phyloP scores from a whole-genome alignment of 2,113 vertebrate species.

The Chelonoidis abingdonii region DNA sequence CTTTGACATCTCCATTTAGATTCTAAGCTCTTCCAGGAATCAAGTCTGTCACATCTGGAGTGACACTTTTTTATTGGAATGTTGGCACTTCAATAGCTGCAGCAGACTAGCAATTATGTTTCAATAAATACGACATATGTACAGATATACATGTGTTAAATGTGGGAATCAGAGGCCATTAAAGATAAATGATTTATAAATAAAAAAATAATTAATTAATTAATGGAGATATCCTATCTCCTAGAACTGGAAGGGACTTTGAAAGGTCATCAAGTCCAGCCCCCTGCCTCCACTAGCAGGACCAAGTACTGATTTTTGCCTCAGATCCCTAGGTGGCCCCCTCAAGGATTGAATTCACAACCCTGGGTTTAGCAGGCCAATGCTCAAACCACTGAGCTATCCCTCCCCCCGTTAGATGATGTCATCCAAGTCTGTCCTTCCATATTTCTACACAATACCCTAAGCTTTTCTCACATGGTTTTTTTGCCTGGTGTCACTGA shows the following conservation, averaged over 20 bases:
- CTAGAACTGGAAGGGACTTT: too few relatives aligned
- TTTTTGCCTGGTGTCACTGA: neutral
- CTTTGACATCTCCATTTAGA: neutral
- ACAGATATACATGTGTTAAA: neutral
- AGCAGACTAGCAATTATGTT: neutral
- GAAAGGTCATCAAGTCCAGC: too few relatives aligned
- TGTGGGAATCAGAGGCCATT: neutral
- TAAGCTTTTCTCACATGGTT: neutral
- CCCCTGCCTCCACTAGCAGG: too few relatives aligned
- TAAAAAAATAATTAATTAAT: too few relatives aligned
- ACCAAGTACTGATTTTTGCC: too few relatives aligned
- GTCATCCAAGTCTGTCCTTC: neutral
- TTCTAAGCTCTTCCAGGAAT: neutral
- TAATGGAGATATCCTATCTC: too few relatives aligned
- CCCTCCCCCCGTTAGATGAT: neutral
- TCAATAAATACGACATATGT: neutral
- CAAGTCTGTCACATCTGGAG: neutral
- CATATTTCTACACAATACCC: neutral
- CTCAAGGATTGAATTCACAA: too few relatives aligned
- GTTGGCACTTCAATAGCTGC: neutral
- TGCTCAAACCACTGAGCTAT: too few relatives aligned
- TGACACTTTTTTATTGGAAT: neutral
- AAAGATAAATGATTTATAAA: neutral
- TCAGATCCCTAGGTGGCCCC: too few relatives aligned
- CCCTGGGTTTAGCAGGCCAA: too few relatives aligned